These are phyloP conservation scores for Delichon dasypus DNA, from an alignment of 2,797 vertebrate genomes.

Conservation along the genomic window DNA sequence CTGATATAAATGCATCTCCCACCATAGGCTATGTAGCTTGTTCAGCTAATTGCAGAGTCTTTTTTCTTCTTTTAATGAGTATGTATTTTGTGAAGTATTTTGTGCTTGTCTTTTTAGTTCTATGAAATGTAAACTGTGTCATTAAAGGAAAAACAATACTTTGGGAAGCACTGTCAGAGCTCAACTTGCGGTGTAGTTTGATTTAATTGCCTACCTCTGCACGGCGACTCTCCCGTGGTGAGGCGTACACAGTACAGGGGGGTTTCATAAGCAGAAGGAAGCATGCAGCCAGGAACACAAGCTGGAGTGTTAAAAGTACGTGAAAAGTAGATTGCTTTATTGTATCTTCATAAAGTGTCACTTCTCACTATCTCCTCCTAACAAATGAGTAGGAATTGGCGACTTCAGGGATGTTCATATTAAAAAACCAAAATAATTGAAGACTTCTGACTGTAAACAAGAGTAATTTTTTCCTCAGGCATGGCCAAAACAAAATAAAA, in stretches of 20 bases:
- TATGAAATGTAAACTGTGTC: background rate
- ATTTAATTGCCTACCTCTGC: background rate
- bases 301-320: background rate
- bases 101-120: background rate
- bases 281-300: background rate
- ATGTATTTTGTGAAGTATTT: background rate
- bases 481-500: background rate
- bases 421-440: background rate
- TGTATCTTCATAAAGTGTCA: background rate
- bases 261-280: background rate
- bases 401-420: background rate
- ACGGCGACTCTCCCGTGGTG: background rate
- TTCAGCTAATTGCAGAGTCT: background rate
- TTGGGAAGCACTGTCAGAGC: background rate
- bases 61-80: background rate
- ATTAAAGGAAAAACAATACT: background rate
- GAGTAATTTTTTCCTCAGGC: background rate
- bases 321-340: background rate
- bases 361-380: background rate
- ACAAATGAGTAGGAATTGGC: background rate
- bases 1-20: background rate
- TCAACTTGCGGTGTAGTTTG: background rate
- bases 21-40: background rate
- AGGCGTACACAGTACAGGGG: fast-evolving
- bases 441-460: background rate